Evolutionary conservation across 64 coral and sea anemone genomes (phyloP), one percentile per base, ranked within the genome.

Genomic region (Acropora yongei): DNA sequence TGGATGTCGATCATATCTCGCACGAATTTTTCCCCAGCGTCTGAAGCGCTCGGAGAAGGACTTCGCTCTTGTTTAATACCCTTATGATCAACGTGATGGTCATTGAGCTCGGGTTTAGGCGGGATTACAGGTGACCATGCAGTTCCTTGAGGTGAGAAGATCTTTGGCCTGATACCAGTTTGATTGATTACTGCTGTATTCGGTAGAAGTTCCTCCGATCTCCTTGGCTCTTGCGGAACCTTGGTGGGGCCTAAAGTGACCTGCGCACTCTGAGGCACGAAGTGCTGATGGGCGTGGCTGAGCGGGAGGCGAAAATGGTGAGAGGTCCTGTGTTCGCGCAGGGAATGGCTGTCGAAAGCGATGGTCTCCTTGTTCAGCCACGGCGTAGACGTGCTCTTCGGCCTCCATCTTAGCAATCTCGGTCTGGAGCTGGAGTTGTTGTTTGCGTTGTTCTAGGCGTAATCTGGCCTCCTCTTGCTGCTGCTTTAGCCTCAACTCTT

Each of bases 351-450:
- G 58, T 55, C 50, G 1, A 77, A 47, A 10, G 42, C 47, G 47
- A 10, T 77, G 75, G 16, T 83, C 49, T 61, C 60, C 60, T 44
- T 41, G 60, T 44, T 61, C 60, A 12, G 80, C 60, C 42, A 57
- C 11, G 30, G 80, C 51, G 8, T 83, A 83, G 6, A 44, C 80
- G 16, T 67, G 41, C 13, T 83, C 80, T 67, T 83, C 80, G 6
- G 80, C 80, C 5, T 83, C 80, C 51, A 44, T 44, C 40, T 83
- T 83, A 20, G 80, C 80, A 60, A 83, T 83, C 30, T 83, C 80
- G 0, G 53, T 83, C 57, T 83, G 10, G n/a, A 83, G 80, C 42
- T 67, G 80, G 11, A 83, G 60, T 83, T 83, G 51, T 61, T 83
- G 20, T 30, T 83, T 83, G 5, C 17, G 19, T 67, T 57, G 80